Evolutionary conservation across 2,888 invertebrate species (phyloP).

Genomic region (Lissonota sp.): DNA sequence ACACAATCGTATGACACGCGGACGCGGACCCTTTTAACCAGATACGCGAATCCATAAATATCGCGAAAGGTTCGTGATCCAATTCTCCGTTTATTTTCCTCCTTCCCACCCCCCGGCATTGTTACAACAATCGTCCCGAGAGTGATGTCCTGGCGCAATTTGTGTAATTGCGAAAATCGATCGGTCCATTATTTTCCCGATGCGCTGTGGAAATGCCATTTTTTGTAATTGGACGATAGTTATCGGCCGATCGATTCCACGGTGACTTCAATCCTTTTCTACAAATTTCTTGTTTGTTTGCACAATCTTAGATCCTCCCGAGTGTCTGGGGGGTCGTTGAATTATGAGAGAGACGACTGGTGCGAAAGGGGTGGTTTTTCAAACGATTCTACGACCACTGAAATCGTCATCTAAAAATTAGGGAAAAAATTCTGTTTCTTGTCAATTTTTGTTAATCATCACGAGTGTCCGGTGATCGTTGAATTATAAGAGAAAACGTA

Average conservation of each 20-base stretch:
- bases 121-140: constrained; percentile 19
- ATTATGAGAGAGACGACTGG: too few species aligned
- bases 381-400: too few species aligned
- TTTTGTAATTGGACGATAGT: background rate
- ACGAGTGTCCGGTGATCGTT: too few species aligned
- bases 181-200: background rate
- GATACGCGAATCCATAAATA: constrained; percentile 36
- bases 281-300: background rate
- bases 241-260: too few species aligned
- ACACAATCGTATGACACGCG: background rate
- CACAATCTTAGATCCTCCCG: background rate
- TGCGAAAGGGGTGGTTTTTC: too few species aligned
- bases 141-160: constrained; percentile 29
- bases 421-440: too few species aligned
- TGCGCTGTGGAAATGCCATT: constrained; percentile 16
- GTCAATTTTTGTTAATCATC: too few species aligned
- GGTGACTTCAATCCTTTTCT: constrained; percentile 3
- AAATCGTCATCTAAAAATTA: too few species aligned
- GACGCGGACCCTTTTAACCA: too few species aligned
- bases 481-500: too few species aligned
- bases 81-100: constrained; percentile 14
- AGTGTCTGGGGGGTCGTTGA: too few species aligned
- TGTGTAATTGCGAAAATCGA: constrained; percentile 45
- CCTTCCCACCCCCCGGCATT: background rate
- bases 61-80: constrained; percentile 16